Evolutionary conservation across 1,140 invertebrate species (phyloP), one percentile per base, ranked within the genome.

Genomic region (Centruroides sculpturatus): DNA sequence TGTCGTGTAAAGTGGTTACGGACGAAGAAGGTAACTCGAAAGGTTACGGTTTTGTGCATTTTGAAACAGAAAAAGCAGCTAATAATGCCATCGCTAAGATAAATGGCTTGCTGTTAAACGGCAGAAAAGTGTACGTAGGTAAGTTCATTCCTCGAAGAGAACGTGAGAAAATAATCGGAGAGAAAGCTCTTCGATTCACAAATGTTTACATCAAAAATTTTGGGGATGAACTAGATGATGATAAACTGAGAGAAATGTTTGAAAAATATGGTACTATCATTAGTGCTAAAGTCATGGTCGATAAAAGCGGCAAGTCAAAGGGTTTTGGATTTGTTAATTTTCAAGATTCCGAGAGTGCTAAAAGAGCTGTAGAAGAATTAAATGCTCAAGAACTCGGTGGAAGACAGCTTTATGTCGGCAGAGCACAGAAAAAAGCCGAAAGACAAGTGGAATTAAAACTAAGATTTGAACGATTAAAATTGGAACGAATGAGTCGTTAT

Each of bases 271-370:
- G 96, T 56, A 84, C 85, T 59, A 94, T 98, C 66, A 92, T 91
- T 47, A 71, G 60, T 47, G 65, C 60, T 7, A 65, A 61, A 52
- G 89, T 98, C 6, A 96, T 97, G 91, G 85, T 81, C 67, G 92
- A 93, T 70, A 87, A 92, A 57, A 85, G 88, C 72, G 92, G 92
- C 5, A 90, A 92, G 71, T 91, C 90, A 23, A 86, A 89, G 73
- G 94, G 97, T n/a, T 99, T 99, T 80, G 97, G 97, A 12, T 99
- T 99, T 80, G 95, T 99, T 57, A 93, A 93, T 48, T 99, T 92
- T 78, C 93, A 98, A 75, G 89, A 94, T 72, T 87, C 95, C 54
- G 94, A 98, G 73, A 84, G 85, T 64, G 97, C 97, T 56, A 94
- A 98, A 74, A 82, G 83, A 69, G 93, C 93, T 66, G 89, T 92